These are phyloP conservation scores for Maniola jurtina DNA, from an alignment of 1,140 invertebrate species.

Conservation along the genomic window DNA sequence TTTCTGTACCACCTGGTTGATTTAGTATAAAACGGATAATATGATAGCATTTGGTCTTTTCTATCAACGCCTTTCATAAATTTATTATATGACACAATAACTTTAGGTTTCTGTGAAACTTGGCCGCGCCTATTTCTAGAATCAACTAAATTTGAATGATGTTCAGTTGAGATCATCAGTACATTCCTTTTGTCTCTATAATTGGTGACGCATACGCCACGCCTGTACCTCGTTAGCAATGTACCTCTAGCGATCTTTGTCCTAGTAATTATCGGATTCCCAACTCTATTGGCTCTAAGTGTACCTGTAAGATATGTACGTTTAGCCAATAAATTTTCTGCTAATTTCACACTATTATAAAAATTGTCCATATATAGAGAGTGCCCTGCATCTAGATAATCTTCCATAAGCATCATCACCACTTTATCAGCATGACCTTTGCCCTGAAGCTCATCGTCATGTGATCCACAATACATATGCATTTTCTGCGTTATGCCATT, in stretches of 20 bases:
- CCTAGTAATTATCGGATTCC: background rate
- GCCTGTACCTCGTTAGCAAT: background rate
- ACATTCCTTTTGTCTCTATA: background rate
- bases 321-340: background rate
- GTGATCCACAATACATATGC: background rate
- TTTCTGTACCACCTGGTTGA: background rate
- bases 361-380: background rate
- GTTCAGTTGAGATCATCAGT: background rate
- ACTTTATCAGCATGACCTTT: background rate
- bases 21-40: background rate
- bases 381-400: background rate
- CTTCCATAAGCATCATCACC: background rate
- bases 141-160: background rate
- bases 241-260: background rate
- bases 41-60: conserved; percentile 1
- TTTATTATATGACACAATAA: background rate
- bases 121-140: background rate
- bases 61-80: background rate
- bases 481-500: conserved; percentile 1
- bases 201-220: background rate
- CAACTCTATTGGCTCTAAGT: background rate
- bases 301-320: background rate
- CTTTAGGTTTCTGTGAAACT: background rate
- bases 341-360: background rate
- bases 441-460: background rate